Conservation (phyloP, 2,888 invertebrate genomes). For the Drosophila neotestacea region DNA sequence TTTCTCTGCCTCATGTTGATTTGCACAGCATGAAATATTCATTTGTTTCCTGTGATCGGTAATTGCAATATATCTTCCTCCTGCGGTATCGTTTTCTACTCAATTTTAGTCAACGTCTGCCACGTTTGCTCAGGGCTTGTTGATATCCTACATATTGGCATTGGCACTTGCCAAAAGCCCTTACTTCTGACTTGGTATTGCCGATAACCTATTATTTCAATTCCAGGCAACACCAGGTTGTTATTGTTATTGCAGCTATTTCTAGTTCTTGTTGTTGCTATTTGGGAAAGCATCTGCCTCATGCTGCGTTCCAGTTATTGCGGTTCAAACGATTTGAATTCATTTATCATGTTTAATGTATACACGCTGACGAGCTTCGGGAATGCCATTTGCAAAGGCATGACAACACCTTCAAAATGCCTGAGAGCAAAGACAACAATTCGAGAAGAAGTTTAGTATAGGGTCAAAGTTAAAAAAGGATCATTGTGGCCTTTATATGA, state of each 20-base stretch:
- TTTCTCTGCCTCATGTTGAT: slow-evolving; percentile 62
- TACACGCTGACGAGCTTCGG: slow-evolving; percentile 13
- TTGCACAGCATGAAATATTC: slow-evolving; percentile 81
- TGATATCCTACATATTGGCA: slow-evolving; percentile 33
- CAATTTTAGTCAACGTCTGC: slow-evolving; percentile 76
- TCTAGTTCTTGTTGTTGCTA: slow-evolving; percentile 4
- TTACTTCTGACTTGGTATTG: slow-evolving; percentile 45
- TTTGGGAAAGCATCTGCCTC: slow-evolving; percentile 21
- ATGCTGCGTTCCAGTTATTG: slow-evolving; percentile 60
- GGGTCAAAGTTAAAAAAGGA: no score
- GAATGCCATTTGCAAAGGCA: slow-evolving; percentile 3
- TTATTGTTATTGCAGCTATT: slow-evolving; percentile 16
- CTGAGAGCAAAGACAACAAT: slow-evolving; percentile 15
- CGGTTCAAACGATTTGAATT: slow-evolving; percentile 73
- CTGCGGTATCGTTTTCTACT: slow-evolving; percentile 79
- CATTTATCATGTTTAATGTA: slow-evolving; percentile 78
- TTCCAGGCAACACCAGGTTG: slow-evolving; percentile 53
- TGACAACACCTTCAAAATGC: slow-evolving; percentile 26
- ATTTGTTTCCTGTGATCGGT: slow-evolving; percentile 81
- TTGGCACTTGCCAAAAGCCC: slow-evolving; percentile 59
- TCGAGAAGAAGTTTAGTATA: neutral
- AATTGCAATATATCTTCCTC: slow-evolving; percentile 80
- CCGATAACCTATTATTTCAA: slow-evolving; percentile 75
- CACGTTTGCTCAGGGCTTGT: slow-evolving; percentile 59
- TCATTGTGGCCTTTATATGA: no score